Percentiles rank a stretch among this genome's conserved stretches.
These are phyloP conservation scores for Paraescarpia echinospica DNA, from an alignment of 1,140 invertebrate genomes.

Conservation along the genomic window DNA sequence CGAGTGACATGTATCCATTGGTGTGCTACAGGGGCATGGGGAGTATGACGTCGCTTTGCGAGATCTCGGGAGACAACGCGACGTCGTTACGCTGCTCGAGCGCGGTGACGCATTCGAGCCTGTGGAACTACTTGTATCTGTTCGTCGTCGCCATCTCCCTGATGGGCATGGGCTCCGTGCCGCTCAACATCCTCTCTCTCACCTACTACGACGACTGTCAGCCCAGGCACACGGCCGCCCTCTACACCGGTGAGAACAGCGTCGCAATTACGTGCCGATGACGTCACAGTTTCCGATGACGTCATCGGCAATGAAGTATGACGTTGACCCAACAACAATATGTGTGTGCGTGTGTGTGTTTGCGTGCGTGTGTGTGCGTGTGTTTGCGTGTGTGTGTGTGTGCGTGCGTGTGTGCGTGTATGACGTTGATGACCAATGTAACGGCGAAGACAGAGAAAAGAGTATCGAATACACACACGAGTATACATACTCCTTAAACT, in stretches of 20 bases:
- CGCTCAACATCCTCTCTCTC: conserved; percentile 1
- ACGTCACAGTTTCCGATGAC: neutral
- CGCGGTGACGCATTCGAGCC: neutral
- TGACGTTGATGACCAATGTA: too few species aligned
- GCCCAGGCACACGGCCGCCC: neutral
- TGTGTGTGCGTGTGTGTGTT: too few species aligned
- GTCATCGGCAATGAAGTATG: neutral
- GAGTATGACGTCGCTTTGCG: neutral
- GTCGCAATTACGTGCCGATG: neutral
- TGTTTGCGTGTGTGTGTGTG: too few species aligned
- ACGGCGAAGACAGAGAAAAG: too few species aligned
- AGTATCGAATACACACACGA: too few species aligned
- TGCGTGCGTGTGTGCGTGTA: too few species aligned
- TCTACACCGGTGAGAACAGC: neutral
- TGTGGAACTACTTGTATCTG: neutral
- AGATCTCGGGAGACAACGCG: neutral
- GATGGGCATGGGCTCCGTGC: neutral
- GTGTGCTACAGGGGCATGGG: neutral
- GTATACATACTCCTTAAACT: too few species aligned
- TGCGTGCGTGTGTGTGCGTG: too few species aligned
- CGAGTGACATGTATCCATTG: neutral
- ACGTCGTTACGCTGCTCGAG: neutral
- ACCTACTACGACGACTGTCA: conserved; percentile 10
- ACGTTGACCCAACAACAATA: neutral
- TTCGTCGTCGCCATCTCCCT: conserved; percentile 10